phyloP scores from a whole-genome alignment of 2,797 vertebrate species.

The Acanthiza pusilla region DNA sequence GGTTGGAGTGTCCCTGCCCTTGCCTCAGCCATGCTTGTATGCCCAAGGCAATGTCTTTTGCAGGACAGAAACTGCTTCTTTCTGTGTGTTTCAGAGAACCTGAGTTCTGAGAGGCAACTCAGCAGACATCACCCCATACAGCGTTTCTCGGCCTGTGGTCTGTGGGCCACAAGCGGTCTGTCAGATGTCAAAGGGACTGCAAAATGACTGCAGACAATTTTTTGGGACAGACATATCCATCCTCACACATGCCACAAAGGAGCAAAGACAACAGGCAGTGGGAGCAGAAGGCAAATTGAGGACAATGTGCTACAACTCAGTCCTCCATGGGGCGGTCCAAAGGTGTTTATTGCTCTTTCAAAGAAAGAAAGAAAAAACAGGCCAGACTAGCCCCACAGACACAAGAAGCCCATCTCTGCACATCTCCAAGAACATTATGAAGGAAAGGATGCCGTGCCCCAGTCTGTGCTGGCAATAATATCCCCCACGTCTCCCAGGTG shows the following conservation, averaged over 20 bases:
- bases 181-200: not conserved
- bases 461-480: not conserved
- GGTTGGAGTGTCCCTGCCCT: not conserved
- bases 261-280: not conserved
- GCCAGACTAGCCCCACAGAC: not conserved
- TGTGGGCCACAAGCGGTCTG: not conserved
- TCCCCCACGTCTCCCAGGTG: not conserved
- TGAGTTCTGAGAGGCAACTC: not conserved
- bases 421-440: not conserved
- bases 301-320: not conserved
- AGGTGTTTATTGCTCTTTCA: not conserved
- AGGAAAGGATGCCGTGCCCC: not conserved
- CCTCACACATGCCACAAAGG: not conserved
- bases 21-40: not conserved
- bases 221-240: not conserved
- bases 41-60: not conserved
- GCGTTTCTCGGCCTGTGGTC: not conserved
- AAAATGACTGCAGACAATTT: not conserved
- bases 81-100: not conserved
- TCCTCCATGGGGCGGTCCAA: not conserved
- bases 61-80: not conserved
- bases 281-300: not conserved
- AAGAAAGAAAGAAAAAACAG: not conserved
- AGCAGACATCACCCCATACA: not conserved
- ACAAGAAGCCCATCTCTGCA: not conserved